These are phyloP conservation scores for Picathartes gymnocephalus DNA, from an alignment of 2,113 vertebrate species.

Conservation along the genomic window DNA sequence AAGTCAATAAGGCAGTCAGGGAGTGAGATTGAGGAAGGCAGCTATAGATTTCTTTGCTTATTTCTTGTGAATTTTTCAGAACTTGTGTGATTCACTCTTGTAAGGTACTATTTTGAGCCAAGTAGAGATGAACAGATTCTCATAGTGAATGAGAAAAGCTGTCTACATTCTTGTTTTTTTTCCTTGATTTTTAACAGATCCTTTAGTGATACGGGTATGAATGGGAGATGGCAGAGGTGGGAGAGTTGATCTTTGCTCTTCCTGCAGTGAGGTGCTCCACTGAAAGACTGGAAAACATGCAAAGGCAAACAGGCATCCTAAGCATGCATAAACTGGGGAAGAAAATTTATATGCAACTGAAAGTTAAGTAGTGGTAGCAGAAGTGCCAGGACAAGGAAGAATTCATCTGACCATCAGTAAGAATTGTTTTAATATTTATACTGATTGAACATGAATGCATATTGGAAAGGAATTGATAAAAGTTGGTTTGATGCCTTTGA, in stretches of 20 bases:
- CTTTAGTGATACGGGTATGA: background rate
- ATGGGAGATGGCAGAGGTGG: background rate
- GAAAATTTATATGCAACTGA: background rate
- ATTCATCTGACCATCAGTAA: background rate
- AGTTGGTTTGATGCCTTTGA: background rate
- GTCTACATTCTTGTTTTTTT: slow-evolving; percentile 33
- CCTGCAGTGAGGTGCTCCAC: background rate
- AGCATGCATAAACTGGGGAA: background rate
- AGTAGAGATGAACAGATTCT: slow-evolving; percentile 61
- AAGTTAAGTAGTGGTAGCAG: background rate
- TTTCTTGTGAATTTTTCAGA: slow-evolving; percentile 73
- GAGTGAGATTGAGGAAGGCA: slow-evolving; percentile 71
- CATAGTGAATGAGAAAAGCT: slow-evolving; percentile 42
- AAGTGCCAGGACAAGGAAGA: background rate
- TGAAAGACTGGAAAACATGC: background rate
- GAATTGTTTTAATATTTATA: background rate
- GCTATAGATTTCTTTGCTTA: slow-evolving; percentile 73
- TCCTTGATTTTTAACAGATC: background rate
- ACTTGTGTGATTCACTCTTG: slow-evolving; percentile 68
- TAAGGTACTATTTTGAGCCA: slow-evolving; percentile 71
- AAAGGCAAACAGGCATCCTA: background rate
- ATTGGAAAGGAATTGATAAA: background rate
- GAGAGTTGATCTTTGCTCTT: background rate
- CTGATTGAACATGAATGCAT: background rate
- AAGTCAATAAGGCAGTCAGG: slow-evolving; percentile 71